Conservation (phyloP, 2,888 invertebrate genomes). For the Alloscopus bannaensis region DNA sequence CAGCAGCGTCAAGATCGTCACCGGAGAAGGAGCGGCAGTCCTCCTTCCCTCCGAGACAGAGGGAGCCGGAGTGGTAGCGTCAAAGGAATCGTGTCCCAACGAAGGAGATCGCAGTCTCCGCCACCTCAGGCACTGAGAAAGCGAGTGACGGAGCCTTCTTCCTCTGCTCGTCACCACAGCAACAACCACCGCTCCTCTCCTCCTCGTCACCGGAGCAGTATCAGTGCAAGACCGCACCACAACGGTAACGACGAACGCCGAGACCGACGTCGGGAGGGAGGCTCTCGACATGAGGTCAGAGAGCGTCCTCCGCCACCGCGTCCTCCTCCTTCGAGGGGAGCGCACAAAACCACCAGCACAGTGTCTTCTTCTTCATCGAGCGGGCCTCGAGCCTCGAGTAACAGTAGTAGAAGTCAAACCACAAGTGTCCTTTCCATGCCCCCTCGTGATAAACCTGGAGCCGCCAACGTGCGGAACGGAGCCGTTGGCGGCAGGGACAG, state of each 20-base stretch:
- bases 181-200: background rate
- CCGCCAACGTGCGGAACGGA: background rate
- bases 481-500: background rate
- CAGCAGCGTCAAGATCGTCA: background rate
- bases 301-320: background rate
- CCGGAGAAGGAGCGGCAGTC: background rate
- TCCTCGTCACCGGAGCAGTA: background rate
- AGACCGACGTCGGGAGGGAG: background rate
- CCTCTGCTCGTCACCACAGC: background rate
- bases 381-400: too few species aligned
- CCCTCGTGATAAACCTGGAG: background rate
- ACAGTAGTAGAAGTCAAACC: background rate
- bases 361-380: background rate
- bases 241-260: background rate
- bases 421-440: constrained; percentile 2
- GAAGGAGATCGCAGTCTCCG: background rate
- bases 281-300: background rate
- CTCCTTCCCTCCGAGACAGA: background rate
- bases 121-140: background rate
- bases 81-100: background rate
- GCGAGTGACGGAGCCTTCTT: background rate
- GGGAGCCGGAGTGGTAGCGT: background rate
- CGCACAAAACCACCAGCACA: background rate
- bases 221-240: background rate
- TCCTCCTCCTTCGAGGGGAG: background rate